Base-by-base conservation (phyloP, 2,888 invertebrate species). In the Microctonus hyperodae region DNA sequence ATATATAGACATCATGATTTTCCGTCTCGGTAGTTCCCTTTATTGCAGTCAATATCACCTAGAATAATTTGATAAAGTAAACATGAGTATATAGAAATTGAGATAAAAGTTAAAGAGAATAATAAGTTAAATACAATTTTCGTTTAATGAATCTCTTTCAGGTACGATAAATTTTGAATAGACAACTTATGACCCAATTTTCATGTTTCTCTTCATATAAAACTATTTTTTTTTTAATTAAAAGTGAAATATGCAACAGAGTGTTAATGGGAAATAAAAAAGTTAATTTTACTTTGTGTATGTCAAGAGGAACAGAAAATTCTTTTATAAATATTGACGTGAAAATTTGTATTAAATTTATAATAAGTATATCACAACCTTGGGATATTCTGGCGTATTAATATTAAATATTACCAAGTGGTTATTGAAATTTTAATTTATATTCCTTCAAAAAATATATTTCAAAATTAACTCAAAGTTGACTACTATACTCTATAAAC, bases 1-100 rank as follows among this genome's bases (percentile, higher is more conserved):
- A 85, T 10, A 85, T 83, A 72, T 86, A 86, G 0, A 79, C 76
- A 28, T 81, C 80, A 64, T 82, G 80, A 56, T 79, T 77, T 25
- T 81, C 82, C 10, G 78, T 58, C 35, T 81, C 81, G 48, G 78
- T 78, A 0, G 82, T 83, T 22, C 83, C 83, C 53, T 81, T 80
- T 33, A 83, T 80, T 13, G 82, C 82, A 2, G 82, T 83, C 73
- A 83, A 74, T 40, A 83, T 75, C 4, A 83, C 83, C 83, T 83
- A 68, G n/a, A n/a, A n/a, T 58, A 28, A 35, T 16, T 13, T 5
- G 6, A 55, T 31, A 16, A 55, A 55, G n/a, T n/a, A n/a, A 16
- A n/a, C 7, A 9, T 33, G 20, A 20, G 35, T 5, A 56, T n/a
- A n/a, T 55, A 31, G 20, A 33, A 20, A 16, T 55, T 2, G 16